A percentile compares a stretch with the other conserved stretches of the same genome.
These are phyloP conservation scores for Petrolisthes cinctipes DNA, from an alignment of 2,888 invertebrate genomes.

Conservation along the genomic window DNA sequence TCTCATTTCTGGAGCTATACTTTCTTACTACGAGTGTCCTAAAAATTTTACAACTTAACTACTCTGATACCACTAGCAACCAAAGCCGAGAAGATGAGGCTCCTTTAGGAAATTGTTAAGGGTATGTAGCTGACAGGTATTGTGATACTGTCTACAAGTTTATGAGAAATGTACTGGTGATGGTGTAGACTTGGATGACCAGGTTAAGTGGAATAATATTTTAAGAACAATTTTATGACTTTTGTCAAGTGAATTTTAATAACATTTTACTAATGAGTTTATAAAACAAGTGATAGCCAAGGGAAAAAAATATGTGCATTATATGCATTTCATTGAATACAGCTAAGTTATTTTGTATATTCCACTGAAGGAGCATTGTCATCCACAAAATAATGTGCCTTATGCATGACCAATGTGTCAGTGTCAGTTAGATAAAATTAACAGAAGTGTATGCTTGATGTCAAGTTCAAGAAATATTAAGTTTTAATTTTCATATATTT, in stretches of 20 bases:
- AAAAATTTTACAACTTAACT: conserved; percentile 41
- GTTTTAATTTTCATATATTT: not conserved
- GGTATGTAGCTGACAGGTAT: not conserved
- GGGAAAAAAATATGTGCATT: not conserved
- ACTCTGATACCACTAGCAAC: not conserved
- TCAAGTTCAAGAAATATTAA: not conserved
- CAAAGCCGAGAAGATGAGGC: not conserved
- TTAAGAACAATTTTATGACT: not conserved
- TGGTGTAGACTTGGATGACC: not conserved
- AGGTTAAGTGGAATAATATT: not conserved
- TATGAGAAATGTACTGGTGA: not conserved
- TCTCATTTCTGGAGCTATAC: conserved; percentile 46
- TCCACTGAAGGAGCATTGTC: too few species aligned
- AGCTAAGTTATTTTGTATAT: too few species aligned
- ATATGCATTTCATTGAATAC: too few species aligned
- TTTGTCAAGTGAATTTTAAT: not conserved
- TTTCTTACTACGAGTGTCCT: conserved; percentile 40
- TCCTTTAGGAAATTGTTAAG: not conserved
- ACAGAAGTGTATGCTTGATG: not conserved
- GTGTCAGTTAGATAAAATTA: not conserved
- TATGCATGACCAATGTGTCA: not conserved
- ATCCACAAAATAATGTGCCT: too few species aligned
- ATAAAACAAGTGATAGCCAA: not conserved
- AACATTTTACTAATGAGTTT: not conserved
- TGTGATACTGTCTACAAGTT: too few species aligned